Percentiles rank a stretch among this genome's conserved stretches.
These are phyloP conservation scores for Catonia carolina DNA, from an alignment of 2,888 invertebrate genomes.

Conservation along the genomic window DNA sequence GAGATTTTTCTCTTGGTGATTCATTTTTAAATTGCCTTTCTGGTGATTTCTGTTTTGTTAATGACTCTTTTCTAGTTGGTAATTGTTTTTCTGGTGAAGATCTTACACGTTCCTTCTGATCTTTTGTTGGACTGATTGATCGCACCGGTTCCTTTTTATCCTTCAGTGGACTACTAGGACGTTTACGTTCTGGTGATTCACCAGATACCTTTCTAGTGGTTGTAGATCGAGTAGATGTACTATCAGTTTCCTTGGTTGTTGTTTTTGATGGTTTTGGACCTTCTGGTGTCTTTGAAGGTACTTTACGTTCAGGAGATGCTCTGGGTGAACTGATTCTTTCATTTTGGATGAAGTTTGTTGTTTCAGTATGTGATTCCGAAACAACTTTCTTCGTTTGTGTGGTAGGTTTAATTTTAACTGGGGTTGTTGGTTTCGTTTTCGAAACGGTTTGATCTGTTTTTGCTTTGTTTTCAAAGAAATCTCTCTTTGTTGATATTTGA, in stretches of 20 bases:
- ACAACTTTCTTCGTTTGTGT: conserved; percentile 15
- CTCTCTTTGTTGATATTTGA: conserved; percentile 32
- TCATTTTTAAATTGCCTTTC: conserved; percentile 4
- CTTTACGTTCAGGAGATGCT: conserved; percentile 20
- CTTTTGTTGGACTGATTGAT: conserved; percentile 6
- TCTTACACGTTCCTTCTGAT: conserved; percentile 8
- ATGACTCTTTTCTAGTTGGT: neutral
- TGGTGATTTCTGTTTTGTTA: neutral
- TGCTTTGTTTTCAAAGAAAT: conserved; percentile 32
- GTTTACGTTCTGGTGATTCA: conserved; percentile 7
- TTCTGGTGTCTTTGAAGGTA: conserved; percentile 12
- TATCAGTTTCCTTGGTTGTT: neutral
- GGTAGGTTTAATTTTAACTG: conserved; percentile 16
- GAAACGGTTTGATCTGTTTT: conserved; percentile 22
- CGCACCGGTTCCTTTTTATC: neutral
- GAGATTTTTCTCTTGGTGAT: conserved; percentile 5
- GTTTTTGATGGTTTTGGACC: neutral
- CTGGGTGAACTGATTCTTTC: conserved; percentile 13
- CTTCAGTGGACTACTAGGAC: neutral
- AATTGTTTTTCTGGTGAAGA: too few relatives aligned
- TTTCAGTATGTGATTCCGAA: neutral
- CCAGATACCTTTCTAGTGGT: conserved; percentile 1
- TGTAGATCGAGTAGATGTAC: neutral
- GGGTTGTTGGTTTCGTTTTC: conserved; percentile 20
- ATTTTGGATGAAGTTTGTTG: neutral